Conservation (phyloP, 2,113 vertebrate species). For the Myiozetetes cayanensis region DNA sequence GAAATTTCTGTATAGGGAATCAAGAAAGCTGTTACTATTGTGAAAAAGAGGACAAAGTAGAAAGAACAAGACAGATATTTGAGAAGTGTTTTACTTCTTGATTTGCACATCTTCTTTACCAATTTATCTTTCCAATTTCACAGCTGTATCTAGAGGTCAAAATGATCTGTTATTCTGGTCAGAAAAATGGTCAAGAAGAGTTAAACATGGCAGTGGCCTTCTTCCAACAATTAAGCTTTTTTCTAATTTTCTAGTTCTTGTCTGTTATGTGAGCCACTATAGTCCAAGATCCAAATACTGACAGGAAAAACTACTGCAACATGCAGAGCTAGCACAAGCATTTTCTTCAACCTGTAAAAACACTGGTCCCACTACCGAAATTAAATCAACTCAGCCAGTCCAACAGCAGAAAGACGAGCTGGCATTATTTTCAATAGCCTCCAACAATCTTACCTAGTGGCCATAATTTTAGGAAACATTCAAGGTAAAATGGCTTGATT, state of each 20-base stretch:
- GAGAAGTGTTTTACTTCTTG: neutral
- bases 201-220: neutral
- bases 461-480: neutral
- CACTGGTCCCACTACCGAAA: neutral
- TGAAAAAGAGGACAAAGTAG: neutral
- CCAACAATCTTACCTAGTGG: neutral
- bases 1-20: neutral
- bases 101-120: neutral
- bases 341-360: neutral
- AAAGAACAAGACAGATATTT: neutral
- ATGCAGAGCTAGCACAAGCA: neutral
- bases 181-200: neutral
- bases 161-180: neutral
- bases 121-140: neutral
- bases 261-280: neutral
- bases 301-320: neutral
- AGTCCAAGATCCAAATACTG: neutral
- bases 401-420: neutral
- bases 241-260: neutral
- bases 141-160: neutral
- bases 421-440: neutral
- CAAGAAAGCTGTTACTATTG: neutral
- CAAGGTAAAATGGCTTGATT: neutral
- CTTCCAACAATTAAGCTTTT: neutral
- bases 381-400: neutral